Percentiles rank a stretch among this genome's conserved stretches.
These are phyloP conservation scores for Vanessa cardui DNA, from an alignment of 2,888 invertebrate species.

Conservation along the genomic window DNA sequence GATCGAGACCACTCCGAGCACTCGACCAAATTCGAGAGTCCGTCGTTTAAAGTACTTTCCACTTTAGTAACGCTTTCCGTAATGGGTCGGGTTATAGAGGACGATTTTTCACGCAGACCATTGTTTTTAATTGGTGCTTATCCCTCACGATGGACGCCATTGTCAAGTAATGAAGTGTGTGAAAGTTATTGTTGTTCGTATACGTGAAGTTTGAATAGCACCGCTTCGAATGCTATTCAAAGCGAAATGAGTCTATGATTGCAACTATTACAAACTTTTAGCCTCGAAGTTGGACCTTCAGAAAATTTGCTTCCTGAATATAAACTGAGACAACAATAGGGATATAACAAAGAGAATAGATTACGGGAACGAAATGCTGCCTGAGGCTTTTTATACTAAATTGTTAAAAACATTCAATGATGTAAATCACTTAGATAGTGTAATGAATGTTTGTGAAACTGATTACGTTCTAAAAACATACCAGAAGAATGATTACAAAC, in stretches of 20 bases:
- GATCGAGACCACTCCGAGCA: constrained; percentile 50
- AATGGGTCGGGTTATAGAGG: constrained; percentile 41
- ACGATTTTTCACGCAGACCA: constrained; percentile 55
- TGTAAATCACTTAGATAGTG: too few relatives aligned
- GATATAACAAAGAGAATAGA: constrained; percentile 1
- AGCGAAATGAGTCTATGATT: constrained; percentile 20
- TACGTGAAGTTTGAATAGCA: constrained; percentile 32
- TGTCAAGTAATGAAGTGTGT: constrained; percentile 56
- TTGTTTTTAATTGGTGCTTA: constrained; percentile 71
- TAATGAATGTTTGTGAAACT: too few relatives aligned
- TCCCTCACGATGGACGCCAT: constrained; percentile 53
- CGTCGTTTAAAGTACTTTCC: constrained; percentile 51
- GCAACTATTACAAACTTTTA: constrained; percentile 20
- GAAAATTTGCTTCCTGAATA: constrained; percentile 20
- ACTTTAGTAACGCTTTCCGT: constrained; percentile 41
- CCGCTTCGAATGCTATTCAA: constrained; percentile 19
- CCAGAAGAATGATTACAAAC: too few relatives aligned
- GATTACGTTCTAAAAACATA: too few relatives aligned
- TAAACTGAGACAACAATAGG: constrained; percentile 6
- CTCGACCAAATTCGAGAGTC: constrained; percentile 63
- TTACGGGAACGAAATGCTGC: neutral
- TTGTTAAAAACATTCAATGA: too few relatives aligned
- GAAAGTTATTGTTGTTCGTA: constrained; percentile 41
- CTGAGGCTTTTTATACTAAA: too few relatives aligned
- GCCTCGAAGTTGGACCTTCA: constrained; percentile 26